Evolutionary conservation across 2,797 vertebrate species (phyloP), one percentile per base, ranked within the genome.

Genomic region (Urophycis tenuis): DNA sequence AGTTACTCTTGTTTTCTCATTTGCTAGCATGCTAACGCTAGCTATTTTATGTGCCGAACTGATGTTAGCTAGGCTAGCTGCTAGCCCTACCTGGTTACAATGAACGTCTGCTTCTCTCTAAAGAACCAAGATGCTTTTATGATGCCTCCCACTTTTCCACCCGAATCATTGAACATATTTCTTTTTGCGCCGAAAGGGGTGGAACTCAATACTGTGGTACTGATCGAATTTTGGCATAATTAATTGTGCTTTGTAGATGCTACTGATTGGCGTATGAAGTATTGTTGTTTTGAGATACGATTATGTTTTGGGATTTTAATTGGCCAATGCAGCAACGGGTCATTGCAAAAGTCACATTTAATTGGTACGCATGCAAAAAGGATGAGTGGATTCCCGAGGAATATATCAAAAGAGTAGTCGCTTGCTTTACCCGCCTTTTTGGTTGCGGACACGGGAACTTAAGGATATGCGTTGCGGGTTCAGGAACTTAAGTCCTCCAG

Each of bases 121-220:
- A 79, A 81, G 72, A 31, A 84, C 74, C 75, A 78, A 73, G 82
- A 86, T 80, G 84, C 83, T 79, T 85, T 83, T 81, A 88, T 78
- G 80, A 81, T 83, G 76, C 60, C 53, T 74, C 78, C 31, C 77
- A 75, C 78, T 32, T 72, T 79, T 77, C 64, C 19, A 81, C 64
- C 80, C 81, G 75, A 86, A 79, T 80, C 39, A 74, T 53, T 45
- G 75, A 77, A 45, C 71, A 80, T 83, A 84, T 80, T 71, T 71
- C 4, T 71, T 71, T 83, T 11, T 82, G 64, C 70, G 45, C 15
- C 36, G 19, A 71, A 60, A 29, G 6, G 14, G 67, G 35, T 15
- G 75, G 12, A 45, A 49, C 36, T 36, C 14, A 70, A 70, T 41
- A 7, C 29, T 30, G 29, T 12, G 60, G 29, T 29, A 10, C 25